Evolutionary conservation across 92 coral and sea anemone species (phyloP), one percentile per base, ranked within the genome.

Genomic region (Umimayanthus chanpuru): DNA sequence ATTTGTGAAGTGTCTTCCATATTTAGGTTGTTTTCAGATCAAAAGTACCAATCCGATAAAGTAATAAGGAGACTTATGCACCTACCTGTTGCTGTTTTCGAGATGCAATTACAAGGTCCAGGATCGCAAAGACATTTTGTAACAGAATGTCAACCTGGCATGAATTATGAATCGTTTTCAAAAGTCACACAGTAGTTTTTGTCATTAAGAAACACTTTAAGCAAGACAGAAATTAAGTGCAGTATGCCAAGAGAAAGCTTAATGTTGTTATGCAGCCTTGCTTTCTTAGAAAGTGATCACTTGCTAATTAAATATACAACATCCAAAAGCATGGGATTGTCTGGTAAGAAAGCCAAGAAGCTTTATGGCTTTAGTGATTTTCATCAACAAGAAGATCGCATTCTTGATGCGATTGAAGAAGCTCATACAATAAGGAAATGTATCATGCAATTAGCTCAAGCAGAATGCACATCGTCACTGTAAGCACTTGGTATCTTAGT

Each of bases 61-160:
- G 91, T 93, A 36, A 44, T 90, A 40, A 81, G 88, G 85, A 90
- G 36, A 81, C 77, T 90, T 36, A 81, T 90, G 90, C 94, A 92
- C 68, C 88, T 92, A 40, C 92, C 92, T 9, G 94, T 92, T 23
- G 90, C 82, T 11, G 90, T 92, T 29, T 73, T 93, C 47, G 67
- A 82, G 67, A 25, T 93, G 81, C 61, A 78, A 79, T 85, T 85
- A 5, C 83, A 88, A 36, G 95, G 93, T 4, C 91, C 91, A 72
- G 95, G 91, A 73, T 93, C 95, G 8, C 93, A 90, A 82, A 40
- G 74, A 55, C 90, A 90, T 43, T 90, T 71, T 87, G 92, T 93
- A 30, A 80, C 89, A 90, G 90, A 93, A 72, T 39, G 30, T 58
- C 86, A 79, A 26, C 83, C 89, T 14, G 89, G 87, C 50, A 64